These are phyloP conservation scores for Myrmecobius fasciatus DNA, from an alignment of 2,113 vertebrate genomes.

Conservation along the genomic window DNA sequence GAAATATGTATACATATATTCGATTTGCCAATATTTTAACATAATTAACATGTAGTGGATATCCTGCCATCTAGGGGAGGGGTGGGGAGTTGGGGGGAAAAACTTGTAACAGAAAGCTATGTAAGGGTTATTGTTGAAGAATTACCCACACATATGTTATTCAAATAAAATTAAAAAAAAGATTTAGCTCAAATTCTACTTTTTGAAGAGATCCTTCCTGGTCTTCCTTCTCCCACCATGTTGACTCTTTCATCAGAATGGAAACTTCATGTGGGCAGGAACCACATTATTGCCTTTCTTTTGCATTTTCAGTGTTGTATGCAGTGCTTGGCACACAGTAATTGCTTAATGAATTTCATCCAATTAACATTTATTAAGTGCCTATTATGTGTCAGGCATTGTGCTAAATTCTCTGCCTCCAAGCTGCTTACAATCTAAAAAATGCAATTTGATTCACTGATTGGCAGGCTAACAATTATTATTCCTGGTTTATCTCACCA, in stretches of 20 bases:
- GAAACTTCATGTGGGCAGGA: not conserved
- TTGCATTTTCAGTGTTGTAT: not conserved
- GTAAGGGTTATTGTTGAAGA: no score
- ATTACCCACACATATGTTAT: no score
- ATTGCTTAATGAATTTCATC: not conserved
- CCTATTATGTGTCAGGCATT: not conserved
- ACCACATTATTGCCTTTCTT: not conserved
- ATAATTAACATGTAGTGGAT: no score
- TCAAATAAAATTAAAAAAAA: no score
- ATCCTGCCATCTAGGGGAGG: no score
- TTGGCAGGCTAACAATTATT: not conserved
- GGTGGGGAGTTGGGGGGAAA: no score
- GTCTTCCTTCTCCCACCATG: not conserved
- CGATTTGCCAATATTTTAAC: no score
- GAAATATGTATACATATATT: no score
- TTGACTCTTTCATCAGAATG: not conserved
- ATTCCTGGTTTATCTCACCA: not conserved
- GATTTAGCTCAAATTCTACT: not conserved
- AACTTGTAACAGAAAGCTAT: no score
- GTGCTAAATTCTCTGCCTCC: not conserved
- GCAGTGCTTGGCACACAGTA: not conserved
- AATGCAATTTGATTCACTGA: not conserved
- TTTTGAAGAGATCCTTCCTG: not conserved
- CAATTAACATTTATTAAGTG: not conserved
- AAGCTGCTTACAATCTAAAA: not conserved